Conservation (phyloP, 2,888 invertebrate species). For the Drosophila acutilabella region DNA sequence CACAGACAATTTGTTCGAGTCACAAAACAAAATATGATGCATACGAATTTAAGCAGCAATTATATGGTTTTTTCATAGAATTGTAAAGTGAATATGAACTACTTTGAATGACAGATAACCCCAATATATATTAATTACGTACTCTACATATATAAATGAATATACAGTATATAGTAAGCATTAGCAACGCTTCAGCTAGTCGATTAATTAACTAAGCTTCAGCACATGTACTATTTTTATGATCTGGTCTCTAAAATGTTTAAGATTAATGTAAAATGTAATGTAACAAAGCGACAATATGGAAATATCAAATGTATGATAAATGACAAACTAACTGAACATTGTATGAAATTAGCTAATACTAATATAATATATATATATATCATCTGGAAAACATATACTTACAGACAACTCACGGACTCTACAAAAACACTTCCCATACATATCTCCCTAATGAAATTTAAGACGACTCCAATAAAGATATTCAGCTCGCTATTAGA, state of each 20-base stretch:
- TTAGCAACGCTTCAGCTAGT: slow-evolving; percentile 77
- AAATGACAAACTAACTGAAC: slow-evolving; percentile 48
- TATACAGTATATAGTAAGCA: slow-evolving; percentile 27
- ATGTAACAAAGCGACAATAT: slow-evolving; percentile 79
- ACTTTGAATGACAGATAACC: slow-evolving; percentile 47
- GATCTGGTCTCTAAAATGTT: slow-evolving; percentile 52
- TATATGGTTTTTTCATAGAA: slow-evolving; percentile 68
- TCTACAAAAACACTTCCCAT: slow-evolving; percentile 56
- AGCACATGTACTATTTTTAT: slow-evolving; percentile 68
- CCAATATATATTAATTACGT: slow-evolving; percentile 14
- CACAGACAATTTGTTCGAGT: slow-evolving; percentile 23
- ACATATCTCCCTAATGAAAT: slow-evolving; percentile 50
- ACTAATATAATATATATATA: slow-evolving; percentile 34
- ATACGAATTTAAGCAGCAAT: slow-evolving; percentile 78
- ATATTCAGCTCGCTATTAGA: slow-evolving; percentile 48
- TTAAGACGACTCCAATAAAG: slow-evolving; percentile 28
- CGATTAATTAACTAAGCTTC: slow-evolving; percentile 63
- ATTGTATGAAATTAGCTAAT: slow-evolving; percentile 56
- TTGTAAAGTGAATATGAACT: slow-evolving; percentile 39
- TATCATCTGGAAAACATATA: slow-evolving; percentile 44
- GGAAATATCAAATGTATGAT: slow-evolving; percentile 73
- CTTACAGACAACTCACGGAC: slow-evolving; percentile 62
- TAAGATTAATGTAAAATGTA: slow-evolving; percentile 75
- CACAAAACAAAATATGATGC: slow-evolving; percentile 21
- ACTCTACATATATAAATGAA: neutral